Percentiles rank a stretch among this genome's conserved stretches.
Conservation (phyloP, 2,888 invertebrate genomes). For the Galeruca laticollis region DNA sequence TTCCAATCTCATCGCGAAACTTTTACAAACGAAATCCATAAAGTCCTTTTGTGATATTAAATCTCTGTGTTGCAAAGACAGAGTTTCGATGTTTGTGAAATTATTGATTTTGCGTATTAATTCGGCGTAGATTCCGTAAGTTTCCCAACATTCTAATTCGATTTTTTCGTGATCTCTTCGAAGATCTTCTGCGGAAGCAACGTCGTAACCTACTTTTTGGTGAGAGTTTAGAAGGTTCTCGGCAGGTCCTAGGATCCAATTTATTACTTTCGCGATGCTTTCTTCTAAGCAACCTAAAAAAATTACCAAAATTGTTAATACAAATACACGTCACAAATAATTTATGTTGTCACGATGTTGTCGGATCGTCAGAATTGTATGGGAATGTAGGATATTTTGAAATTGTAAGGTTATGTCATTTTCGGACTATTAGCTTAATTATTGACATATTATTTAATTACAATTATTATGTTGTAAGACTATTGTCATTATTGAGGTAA, state of each 20-base stretch:
- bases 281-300: slow-evolving; percentile 69
- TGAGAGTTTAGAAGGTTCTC: slow-evolving; percentile 80
- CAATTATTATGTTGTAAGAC: too few species aligned
- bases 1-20: slow-evolving; percentile 79
- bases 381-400: too few species aligned
- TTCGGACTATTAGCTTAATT: too few species aligned
- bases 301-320: neutral
- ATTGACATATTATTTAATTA: too few species aligned
- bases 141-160: slow-evolving; percentile 82
- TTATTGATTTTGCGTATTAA: slow-evolving; percentile 78
- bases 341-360: too few species aligned
- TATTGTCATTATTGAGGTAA: too few species aligned
- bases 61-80: slow-evolving; percentile 69
- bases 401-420: too few species aligned
- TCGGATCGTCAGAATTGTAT: too few species aligned
- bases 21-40: slow-evolving; percentile 85
- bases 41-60: slow-evolving; percentile 81
- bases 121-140: slow-evolving; percentile 84
- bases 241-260: slow-evolving; percentile 83
- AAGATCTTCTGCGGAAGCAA: slow-evolving; percentile 78
- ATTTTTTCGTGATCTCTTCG: slow-evolving; percentile 80
- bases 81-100: slow-evolving; percentile 67
- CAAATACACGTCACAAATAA: too few species aligned
- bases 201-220: slow-evolving; percentile 79
- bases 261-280: slow-evolving; percentile 78